Conservation (phyloP, 2,113 vertebrate genomes). For the Menura novaehollandiae region DNA sequence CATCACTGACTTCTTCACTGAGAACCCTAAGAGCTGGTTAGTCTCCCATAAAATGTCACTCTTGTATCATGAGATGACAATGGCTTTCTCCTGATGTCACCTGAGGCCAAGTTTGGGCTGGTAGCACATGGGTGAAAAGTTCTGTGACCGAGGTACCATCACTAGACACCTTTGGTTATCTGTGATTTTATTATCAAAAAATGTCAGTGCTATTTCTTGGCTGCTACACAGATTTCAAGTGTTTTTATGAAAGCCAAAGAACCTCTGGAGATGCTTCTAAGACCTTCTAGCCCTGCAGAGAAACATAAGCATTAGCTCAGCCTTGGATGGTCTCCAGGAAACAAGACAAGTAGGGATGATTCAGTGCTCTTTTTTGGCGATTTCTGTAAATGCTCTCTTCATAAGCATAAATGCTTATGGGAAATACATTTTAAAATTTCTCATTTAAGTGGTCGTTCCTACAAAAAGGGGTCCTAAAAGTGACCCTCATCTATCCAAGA, state of each 20-base stretch:
- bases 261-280: not conserved
- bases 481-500: not conserved
- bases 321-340: slow-evolving; percentile 28
- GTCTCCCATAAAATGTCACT: not conserved
- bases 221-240: not conserved
- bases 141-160: not conserved
- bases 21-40: not conserved
- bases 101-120: not conserved
- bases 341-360: not conserved
- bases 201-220: not conserved
- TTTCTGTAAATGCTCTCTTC: slow-evolving; percentile 4
- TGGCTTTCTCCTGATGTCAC: not conserved
- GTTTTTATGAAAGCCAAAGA: not conserved
- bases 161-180: not conserved
- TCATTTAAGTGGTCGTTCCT: not conserved
- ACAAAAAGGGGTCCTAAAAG: not conserved
- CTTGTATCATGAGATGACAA: not conserved
- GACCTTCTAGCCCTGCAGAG: not conserved
- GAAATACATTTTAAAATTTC: not conserved
- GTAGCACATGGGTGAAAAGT: not conserved
- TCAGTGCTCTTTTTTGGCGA: not conserved
- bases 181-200: not conserved
- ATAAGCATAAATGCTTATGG: not conserved
- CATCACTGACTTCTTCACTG: not conserved
- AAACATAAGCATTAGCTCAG: not conserved